These are phyloP conservation scores for Melanchra persicariae DNA, from an alignment of 2,888 invertebrate species.

Conservation along the genomic window DNA sequence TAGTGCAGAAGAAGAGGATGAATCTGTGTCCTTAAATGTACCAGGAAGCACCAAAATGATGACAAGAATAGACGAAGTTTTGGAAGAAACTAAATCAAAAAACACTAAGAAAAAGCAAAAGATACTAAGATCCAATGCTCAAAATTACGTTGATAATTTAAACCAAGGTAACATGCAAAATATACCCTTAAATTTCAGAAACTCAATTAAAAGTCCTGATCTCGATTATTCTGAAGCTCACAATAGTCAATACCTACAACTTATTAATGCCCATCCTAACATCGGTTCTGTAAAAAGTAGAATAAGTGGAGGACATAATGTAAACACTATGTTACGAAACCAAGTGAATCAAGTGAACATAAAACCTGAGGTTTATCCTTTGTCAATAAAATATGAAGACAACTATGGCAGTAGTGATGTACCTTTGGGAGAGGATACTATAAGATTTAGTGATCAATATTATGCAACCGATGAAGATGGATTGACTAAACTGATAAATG, in stretches of 20 bases:
- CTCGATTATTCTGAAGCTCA: not conserved
- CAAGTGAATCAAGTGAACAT: not conserved
- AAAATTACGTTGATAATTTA: not conserved
- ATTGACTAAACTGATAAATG: not conserved
- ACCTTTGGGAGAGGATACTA: not conserved
- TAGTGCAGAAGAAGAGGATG: not conserved
- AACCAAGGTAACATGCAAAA: not conserved
- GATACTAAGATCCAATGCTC: not conserved
- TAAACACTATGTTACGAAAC: conserved; percentile 4
- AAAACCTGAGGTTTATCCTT: conserved; percentile 31
- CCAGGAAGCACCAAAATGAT: conserved; percentile 1
- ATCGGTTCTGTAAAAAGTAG: conserved; percentile 14
- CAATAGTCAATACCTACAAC: not conserved
- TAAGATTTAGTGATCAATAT: not conserved
- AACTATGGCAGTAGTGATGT: not conserved
- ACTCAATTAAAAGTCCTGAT: not conserved
- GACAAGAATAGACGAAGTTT: conserved; percentile 10
- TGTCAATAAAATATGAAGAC: not conserved
- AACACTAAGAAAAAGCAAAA: not conserved
- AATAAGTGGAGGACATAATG: not conserved
- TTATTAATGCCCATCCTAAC: not conserved
- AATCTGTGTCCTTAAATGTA: not conserved
- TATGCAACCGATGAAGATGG: not conserved
- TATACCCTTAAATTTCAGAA: not conserved
- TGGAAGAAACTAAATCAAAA: not conserved